These are phyloP conservation scores for Drosophila paulistorum DNA, from an alignment of 1,140 invertebrate species.

Conservation along the genomic window DNA sequence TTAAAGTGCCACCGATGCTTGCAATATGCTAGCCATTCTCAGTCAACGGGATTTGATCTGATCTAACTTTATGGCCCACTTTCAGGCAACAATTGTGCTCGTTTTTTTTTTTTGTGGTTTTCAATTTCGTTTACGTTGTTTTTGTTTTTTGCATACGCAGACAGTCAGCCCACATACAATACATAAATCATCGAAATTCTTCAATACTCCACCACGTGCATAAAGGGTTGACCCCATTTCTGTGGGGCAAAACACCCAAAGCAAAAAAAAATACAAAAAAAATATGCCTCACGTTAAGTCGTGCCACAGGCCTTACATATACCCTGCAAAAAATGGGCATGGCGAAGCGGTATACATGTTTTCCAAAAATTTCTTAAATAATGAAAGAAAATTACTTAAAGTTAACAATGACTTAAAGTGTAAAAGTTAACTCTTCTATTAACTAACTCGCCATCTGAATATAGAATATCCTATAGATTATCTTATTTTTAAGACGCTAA, in stretches of 20 bases:
- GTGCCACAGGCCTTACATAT: neutral
- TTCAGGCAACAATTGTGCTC: neutral
- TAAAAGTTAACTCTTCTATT: no score
- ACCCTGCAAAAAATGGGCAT: neutral
- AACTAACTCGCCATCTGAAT: no score
- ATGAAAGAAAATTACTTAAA: no score
- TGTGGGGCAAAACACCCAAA: neutral
- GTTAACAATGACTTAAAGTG: no score
- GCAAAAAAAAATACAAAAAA: slow-evolving; percentile 4
- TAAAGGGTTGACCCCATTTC: slow-evolving; percentile 66
- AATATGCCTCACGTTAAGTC: neutral
- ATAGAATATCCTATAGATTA: no score
- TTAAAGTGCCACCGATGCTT: slow-evolving; percentile 13
- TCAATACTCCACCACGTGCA: slow-evolving; percentile 59
- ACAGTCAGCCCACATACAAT: slow-evolving; percentile 21
- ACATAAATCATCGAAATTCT: slow-evolving; percentile 58
- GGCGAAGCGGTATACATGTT: neutral
- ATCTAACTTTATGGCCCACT: slow-evolving; percentile 20
- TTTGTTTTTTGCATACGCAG: slow-evolving; percentile 43
- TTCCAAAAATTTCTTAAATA: no score
- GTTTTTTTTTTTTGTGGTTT: no score
- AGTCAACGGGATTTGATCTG: slow-evolving; percentile 16
- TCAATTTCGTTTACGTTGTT: no score
- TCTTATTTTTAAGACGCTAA: no score
- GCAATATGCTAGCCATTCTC: slow-evolving; percentile 12